Percentiles rank a stretch among this genome's conserved stretches.
phyloP scores from a whole-genome alignment of 2,113 vertebrate genomes.

The Gasterosteus aculeatus region DNA sequence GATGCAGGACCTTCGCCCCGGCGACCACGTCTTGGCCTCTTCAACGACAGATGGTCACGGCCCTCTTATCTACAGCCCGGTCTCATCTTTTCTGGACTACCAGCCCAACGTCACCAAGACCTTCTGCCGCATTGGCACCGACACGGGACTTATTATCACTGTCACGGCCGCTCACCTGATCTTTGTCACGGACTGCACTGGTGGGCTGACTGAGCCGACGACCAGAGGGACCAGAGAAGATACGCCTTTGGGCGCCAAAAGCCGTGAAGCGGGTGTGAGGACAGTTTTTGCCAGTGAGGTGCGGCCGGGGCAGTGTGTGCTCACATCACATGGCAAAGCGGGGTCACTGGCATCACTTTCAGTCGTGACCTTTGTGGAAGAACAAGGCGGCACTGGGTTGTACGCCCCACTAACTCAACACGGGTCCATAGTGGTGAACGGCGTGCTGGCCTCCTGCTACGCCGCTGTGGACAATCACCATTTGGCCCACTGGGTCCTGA shows the following conservation, averaged over 20 bases:
- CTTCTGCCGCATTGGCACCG: constrained; percentile 89
- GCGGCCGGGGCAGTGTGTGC: constrained; percentile 89
- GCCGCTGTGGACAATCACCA: constrained; percentile 89
- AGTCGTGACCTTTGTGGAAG: constrained; percentile 81
- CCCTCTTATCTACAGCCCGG: constrained; percentile 88
- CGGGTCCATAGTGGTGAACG: constrained; percentile 92
- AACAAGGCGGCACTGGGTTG: constrained; percentile 80
- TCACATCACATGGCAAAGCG: constrained; percentile 54
- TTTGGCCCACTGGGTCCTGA: constrained; percentile 90
- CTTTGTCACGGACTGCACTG: constrained; percentile 84
- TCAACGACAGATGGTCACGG: constrained; percentile 81
- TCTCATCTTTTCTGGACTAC: constrained; percentile 92
- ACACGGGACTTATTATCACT: constrained; percentile 81
- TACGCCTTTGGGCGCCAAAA: background rate
- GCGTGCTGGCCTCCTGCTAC: constrained; percentile 93
- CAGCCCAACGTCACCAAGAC: constrained; percentile 78
- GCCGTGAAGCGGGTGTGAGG: constrained; percentile 62
- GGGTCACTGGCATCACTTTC: constrained; percentile 68
- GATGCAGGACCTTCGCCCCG: constrained; percentile 86
- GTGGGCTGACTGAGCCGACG: constrained; percentile 48
- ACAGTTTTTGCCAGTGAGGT: constrained; percentile 90
- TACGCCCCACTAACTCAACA: constrained; percentile 93
- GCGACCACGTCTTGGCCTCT: constrained; percentile 91
- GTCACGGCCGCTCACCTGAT: constrained; percentile 94
- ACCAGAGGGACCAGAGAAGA: constrained; percentile 10